phyloP scores from a whole-genome alignment of 2,113 vertebrate genomes.

The Chinchilla lanigera region DNA sequence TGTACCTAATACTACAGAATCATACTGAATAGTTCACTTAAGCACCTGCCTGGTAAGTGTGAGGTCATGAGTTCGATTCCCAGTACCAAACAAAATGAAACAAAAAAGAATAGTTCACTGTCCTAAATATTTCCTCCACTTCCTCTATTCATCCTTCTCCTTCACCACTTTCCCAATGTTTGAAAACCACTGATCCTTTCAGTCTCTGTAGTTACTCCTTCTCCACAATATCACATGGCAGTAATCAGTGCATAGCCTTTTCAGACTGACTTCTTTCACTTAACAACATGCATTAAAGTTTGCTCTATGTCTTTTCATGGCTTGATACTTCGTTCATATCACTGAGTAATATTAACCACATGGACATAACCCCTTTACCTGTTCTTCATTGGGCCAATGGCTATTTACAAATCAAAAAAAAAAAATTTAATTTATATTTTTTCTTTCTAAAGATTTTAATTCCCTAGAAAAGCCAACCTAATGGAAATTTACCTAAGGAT shows the following conservation, averaged over 20 bases:
- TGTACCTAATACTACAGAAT: background rate
- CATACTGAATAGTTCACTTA: background rate
- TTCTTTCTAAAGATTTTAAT: conserved; percentile 11
- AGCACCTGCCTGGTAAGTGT: too few relatives aligned
- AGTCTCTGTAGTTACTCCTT: background rate
- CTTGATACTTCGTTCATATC: background rate
- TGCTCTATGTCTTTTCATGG: background rate
- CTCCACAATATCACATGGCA: background rate
- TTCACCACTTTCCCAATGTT: background rate
- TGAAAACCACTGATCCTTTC: background rate
- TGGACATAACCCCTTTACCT: background rate
- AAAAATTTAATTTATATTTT: background rate
- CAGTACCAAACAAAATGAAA: too few relatives aligned
- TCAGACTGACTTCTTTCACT: background rate
- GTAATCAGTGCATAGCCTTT: background rate
- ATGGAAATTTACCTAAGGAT: background rate
- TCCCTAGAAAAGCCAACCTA: conserved; percentile 37
- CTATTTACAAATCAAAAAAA: background rate
- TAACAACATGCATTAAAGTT: background rate
- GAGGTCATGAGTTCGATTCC: too few relatives aligned
- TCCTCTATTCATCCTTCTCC: background rate
- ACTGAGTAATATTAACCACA: background rate
- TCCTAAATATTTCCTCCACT: background rate
- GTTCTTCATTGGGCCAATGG: too few relatives aligned
- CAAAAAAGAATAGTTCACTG: background rate